A percentile compares a stretch with the other conserved stretches of the same genome.
Conservation (phyloP, 2,888 invertebrate genomes). For the Drosophila nigricruria region DNA sequence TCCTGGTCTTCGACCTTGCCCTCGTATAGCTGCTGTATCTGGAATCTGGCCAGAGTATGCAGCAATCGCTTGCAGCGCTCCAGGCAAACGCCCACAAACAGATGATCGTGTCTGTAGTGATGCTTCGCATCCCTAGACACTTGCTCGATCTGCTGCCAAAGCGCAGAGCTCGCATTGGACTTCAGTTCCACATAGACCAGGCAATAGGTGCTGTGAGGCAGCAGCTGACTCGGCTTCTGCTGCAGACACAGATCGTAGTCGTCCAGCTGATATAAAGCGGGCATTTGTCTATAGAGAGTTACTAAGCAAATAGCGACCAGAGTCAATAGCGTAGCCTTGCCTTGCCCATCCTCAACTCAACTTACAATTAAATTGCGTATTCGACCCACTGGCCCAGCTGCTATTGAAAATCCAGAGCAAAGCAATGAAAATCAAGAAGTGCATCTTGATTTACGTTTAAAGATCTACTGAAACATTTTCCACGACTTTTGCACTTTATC, state of each 20-base stretch:
- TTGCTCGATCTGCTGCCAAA: slow-evolving; percentile 76
- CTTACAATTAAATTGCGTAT: slow-evolving; percentile 61
- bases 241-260: slow-evolving; percentile 85
- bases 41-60: slow-evolving; percentile 37
- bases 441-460: slow-evolving; percentile 41
- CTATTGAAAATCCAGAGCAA: slow-evolving; percentile 11
- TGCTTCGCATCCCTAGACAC: slow-evolving; percentile 69
- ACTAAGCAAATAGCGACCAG: slow-evolving; percentile 49
- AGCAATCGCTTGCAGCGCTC: slow-evolving; percentile 65
- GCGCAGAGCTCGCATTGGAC: slow-evolving; percentile 64
- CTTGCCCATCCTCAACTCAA: slow-evolving; percentile 3
- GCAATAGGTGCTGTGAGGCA: slow-evolving; percentile 68
- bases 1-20: slow-evolving; percentile 50
- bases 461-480: slow-evolving; percentile 46
- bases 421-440: neutral
- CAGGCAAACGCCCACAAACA: slow-evolving; percentile 80
- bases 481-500: slow-evolving; percentile 26
- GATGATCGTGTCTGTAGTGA: slow-evolving; percentile 75
- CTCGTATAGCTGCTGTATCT: slow-evolving; percentile 48
- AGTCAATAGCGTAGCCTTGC: neutral
- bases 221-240: slow-evolving; percentile 83
- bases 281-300: slow-evolving; percentile 75
- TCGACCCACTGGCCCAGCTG: slow-evolving; percentile 11
- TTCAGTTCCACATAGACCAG: slow-evolving; percentile 79
- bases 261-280: slow-evolving; percentile 75